A percentile compares a stretch with the other conserved stretches of the same genome.
Conservation (phyloP, 2,888 invertebrate genomes). For the Micoletzkya japonica region DNA sequence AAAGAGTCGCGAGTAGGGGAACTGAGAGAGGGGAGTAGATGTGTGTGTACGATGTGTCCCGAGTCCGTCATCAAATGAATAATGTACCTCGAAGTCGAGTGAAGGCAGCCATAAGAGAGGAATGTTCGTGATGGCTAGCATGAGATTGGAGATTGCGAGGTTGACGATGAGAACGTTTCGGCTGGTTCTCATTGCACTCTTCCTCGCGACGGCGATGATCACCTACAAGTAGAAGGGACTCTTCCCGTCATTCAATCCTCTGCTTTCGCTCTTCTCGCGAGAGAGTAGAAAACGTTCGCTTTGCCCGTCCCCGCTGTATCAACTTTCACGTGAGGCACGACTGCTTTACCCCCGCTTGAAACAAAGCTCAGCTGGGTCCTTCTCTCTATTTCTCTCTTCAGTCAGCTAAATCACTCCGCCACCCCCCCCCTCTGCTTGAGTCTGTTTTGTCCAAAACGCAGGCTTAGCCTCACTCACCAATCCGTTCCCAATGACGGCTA, state of each 20-base stretch:
- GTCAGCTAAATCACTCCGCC: neutral
- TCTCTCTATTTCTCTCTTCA: neutral
- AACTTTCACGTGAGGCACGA: too few species aligned
- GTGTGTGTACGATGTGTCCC: neutral
- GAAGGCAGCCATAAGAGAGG: constrained; percentile 71
- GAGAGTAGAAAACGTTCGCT: neutral
- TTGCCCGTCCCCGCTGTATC: neutral
- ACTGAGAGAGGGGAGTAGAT: constrained; percentile 26
- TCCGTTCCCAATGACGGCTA: constrained; percentile 60
- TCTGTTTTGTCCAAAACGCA: neutral
- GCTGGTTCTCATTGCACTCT: constrained; percentile 80
- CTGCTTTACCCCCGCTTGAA: too few species aligned
- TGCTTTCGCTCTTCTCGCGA: neutral
- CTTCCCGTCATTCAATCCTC: constrained; percentile 1
- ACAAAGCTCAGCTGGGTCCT: too few species aligned
- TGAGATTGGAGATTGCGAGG: constrained; percentile 78
- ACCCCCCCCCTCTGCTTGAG: neutral
- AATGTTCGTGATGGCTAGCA: constrained; percentile 84
- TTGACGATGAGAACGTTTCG: constrained; percentile 89
- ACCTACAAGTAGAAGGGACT: constrained; percentile 38
- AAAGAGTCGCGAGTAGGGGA: constrained; percentile 58
- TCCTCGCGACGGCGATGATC: constrained; percentile 74
- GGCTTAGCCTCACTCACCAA: constrained; percentile 37
- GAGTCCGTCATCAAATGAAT: neutral
- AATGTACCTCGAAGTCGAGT: constrained; percentile 48